phyloP scores from a whole-genome alignment of 35 echinoderm and acorn worm genomes.

The Apostichopus californicus region DNA sequence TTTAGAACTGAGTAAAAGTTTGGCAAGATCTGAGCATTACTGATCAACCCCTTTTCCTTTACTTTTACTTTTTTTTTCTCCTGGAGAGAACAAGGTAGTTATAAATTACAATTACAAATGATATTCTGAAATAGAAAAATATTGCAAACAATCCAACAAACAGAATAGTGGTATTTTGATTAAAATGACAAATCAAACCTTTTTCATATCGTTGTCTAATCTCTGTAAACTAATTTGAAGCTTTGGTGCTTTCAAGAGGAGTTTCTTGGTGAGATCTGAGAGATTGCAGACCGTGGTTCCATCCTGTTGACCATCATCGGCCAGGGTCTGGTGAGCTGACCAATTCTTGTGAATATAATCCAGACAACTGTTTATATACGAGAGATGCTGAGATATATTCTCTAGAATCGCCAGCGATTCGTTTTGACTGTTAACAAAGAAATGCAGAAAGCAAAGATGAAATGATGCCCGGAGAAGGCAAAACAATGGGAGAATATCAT shows the following conservation, averaged over 20 bases:
- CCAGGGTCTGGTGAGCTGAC: background rate
- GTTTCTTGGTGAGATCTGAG: constrained; percentile 19
- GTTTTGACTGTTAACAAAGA: constrained; percentile 25
- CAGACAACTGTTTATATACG: constrained; percentile 35
- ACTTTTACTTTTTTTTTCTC: no score
- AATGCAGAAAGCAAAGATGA: background rate
- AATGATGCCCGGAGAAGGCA: no score
- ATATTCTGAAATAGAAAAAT: no score
- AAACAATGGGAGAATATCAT: no score
- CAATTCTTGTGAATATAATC: constrained; percentile 47
- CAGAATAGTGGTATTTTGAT: background rate
- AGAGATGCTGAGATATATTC: constrained; percentile 39
- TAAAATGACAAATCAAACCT: constrained; percentile 8
- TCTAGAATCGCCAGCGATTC: constrained; percentile 44
- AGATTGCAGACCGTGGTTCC: constrained; percentile 13
- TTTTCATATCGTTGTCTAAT: constrained; percentile 15
- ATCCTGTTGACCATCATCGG: constrained; percentile 15
- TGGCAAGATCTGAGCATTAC: no score
- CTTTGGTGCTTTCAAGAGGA: background rate
- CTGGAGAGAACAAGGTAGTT: no score
- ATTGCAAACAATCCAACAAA: background rate
- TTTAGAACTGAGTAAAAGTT: no score
- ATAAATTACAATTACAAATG: no score
- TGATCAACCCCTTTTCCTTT: no score
- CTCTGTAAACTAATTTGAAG: background rate